Percentiles rank a stretch among this genome's conserved stretches.
These are phyloP conservation scores for Charadrius vociferus DNA, from an alignment of 2,113 vertebrate genomes.

Conservation along the genomic window DNA sequence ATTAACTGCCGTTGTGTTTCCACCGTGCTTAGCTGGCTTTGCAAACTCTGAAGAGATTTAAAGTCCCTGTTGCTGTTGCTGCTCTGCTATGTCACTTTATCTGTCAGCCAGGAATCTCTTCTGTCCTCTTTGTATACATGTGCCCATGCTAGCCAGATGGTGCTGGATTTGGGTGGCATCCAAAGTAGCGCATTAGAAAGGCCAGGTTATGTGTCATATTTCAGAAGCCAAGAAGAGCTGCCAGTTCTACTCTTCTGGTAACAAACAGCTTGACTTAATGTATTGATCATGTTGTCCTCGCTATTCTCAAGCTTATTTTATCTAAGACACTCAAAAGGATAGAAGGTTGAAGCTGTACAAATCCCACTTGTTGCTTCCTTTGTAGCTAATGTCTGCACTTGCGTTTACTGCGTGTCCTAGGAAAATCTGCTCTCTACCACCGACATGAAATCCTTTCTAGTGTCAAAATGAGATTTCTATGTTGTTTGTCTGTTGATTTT, in stretches of 20 bases:
- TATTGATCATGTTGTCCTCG: background rate
- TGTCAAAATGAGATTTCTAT: background rate
- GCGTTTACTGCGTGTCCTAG: background rate
- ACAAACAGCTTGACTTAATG: slow-evolving; percentile 39
- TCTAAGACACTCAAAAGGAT: background rate
- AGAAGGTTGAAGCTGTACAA: background rate
- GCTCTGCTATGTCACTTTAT: slow-evolving; percentile 4
- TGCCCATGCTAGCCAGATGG: slow-evolving; percentile 36
- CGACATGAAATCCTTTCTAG: background rate
- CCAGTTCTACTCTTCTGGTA: slow-evolving; percentile 10
- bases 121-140: background rate
- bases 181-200: slow-evolving; percentile 12
- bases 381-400: background rate
- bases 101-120: slow-evolving; percentile 25
- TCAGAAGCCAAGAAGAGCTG: slow-evolving; percentile 36
- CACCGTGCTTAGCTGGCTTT: background rate
- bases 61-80: background rate
- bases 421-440: background rate
- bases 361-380: background rate
- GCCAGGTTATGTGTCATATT: slow-evolving; percentile 45
- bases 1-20: background rate
- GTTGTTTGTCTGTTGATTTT: background rate
- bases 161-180: slow-evolving; percentile 37
- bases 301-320: slow-evolving; percentile 9
- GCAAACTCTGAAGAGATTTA: background rate